Conservation (phyloP, 2,113 vertebrate genomes). For the Corydoras sp. region DNA sequence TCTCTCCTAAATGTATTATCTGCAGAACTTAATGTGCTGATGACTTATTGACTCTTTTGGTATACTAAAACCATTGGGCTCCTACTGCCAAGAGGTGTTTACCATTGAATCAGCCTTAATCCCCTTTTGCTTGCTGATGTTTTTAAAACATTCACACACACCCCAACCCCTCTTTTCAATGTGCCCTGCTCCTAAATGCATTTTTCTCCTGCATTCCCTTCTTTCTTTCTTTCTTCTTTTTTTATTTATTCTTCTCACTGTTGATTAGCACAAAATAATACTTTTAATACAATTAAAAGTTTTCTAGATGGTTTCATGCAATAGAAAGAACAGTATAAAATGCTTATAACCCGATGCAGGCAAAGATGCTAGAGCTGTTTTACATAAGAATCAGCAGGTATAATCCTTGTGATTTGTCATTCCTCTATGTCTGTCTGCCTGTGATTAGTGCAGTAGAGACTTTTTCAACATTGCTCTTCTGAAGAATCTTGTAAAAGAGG, state of each 20-base stretch:
- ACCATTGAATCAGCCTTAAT: slow-evolving; percentile 46
- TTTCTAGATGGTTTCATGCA: slow-evolving; percentile 29
- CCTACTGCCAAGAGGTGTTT: slow-evolving; percentile 40
- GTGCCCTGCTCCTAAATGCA: neutral
- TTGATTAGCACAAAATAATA: slow-evolving; percentile 2
- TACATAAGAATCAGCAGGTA: slow-evolving; percentile 28
- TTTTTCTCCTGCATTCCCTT: slow-evolving; percentile 9
- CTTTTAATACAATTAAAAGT: slow-evolving; percentile 22
- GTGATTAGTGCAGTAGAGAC: slow-evolving; percentile 26
- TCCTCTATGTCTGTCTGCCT: slow-evolving; percentile 14
- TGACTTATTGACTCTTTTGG: slow-evolving; percentile 53
- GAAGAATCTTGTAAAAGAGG: slow-evolving; percentile 14
- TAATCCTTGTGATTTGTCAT: slow-evolving; percentile 32
- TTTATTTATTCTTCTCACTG: slow-evolving; percentile 6
- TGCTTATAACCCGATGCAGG: slow-evolving; percentile 2
- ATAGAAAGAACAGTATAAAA: slow-evolving; percentile 12
- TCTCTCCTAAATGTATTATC: slow-evolving; percentile 46
- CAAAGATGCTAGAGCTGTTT: slow-evolving; percentile 17
- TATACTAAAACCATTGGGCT: slow-evolving; percentile 39
- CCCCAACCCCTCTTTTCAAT: neutral
- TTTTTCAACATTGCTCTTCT: slow-evolving; percentile 15
- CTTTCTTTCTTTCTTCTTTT: neutral
- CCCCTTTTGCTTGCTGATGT: slow-evolving; percentile 43
- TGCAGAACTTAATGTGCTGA: slow-evolving; percentile 39
- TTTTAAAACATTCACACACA: slow-evolving; percentile 33